phyloP scores from a whole-genome alignment of 1,140 invertebrate genomes.

The Pissodes strobi region DNA sequence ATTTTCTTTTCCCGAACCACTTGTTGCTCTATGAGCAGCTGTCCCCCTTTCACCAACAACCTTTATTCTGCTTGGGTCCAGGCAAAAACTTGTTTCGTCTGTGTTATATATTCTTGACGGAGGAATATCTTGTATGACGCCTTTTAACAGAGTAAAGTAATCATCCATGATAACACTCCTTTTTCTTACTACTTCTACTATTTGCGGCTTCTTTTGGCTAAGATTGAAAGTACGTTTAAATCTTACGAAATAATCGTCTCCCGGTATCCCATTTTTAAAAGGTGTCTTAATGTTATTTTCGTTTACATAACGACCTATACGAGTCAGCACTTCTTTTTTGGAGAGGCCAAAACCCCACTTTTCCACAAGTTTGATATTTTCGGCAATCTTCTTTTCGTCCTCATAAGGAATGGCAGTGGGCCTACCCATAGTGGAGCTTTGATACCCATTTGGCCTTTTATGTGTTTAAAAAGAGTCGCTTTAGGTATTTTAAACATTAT shows the following conservation, averaged over 20 bases:
- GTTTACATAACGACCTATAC: constrained; percentile 46
- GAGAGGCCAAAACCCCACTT: constrained; percentile 52
- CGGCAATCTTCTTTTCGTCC: constrained; percentile 42
- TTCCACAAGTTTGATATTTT: constrained; percentile 44
- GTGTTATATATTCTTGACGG: constrained; percentile 49
- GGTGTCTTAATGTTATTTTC: constrained; percentile 48
- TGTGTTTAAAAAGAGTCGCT: constrained; percentile 34
- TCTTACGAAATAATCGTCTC: constrained; percentile 51
- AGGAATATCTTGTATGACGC: no score
- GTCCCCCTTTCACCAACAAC: constrained; percentile 47
- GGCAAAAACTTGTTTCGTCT: constrained; percentile 50
- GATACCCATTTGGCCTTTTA: constrained; percentile 28
- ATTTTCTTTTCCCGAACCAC: constrained; percentile 49
- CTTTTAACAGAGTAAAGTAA: constrained; percentile 45
- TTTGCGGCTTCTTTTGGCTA: constrained; percentile 47
- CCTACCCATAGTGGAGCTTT: constrained; percentile 42
- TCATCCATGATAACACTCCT: constrained; percentile 45
- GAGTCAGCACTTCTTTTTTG: constrained; percentile 47
- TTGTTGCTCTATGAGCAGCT: no score
- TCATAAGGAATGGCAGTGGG: constrained; percentile 38
- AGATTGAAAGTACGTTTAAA: constrained; percentile 51
- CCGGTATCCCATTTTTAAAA: constrained; percentile 53
- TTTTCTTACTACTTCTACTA: constrained; percentile 50
- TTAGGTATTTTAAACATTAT: constrained; percentile 45
- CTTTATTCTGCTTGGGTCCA: constrained; percentile 47